phyloP scores from a whole-genome alignment of 2,888 invertebrate species.

The Gerris lacustris region DNA sequence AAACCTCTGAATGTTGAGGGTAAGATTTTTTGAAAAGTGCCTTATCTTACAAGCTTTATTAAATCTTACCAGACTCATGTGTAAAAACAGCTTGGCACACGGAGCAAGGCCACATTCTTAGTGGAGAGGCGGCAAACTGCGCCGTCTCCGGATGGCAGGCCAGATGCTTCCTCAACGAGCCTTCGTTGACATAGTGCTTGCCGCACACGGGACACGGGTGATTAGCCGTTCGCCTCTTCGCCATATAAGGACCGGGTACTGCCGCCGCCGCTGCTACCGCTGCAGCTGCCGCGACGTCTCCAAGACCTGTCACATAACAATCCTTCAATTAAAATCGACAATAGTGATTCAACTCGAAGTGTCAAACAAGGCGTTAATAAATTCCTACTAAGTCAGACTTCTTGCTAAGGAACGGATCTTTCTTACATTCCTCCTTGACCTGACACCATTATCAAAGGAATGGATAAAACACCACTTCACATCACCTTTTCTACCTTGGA shows the following conservation, averaged over 20 bases:
- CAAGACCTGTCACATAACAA: not conserved
- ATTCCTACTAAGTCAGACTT: too few relatives aligned
- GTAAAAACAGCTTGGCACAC: constrained; percentile 92
- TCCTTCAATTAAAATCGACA: too few relatives aligned
- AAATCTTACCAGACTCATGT: constrained; percentile 72
- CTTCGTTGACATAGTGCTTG: constrained; percentile 90
- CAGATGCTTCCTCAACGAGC: constrained; percentile 80
- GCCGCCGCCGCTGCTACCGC: constrained; percentile 39
- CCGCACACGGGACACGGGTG: constrained; percentile 92
- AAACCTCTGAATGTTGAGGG: too few relatives aligned
- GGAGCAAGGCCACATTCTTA: constrained; percentile 92
- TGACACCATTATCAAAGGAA: too few relatives aligned
- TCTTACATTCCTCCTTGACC: too few relatives aligned
- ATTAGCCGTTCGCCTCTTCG: constrained; percentile 85
- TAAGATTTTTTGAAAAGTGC: too few relatives aligned
- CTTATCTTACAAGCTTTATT: too few relatives aligned
- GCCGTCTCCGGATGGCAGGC: constrained; percentile 86
- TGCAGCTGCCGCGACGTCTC: constrained; percentile 6
- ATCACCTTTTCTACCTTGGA: too few relatives aligned
- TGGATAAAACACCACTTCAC: too few relatives aligned
- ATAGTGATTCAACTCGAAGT: too few relatives aligned
- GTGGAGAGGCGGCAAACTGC: constrained; percentile 62
- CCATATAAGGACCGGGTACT: constrained; percentile 65
- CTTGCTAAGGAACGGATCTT: too few relatives aligned
- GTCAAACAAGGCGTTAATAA: too few relatives aligned